Conservation (phyloP, 1,140 invertebrate species). For the Protaetia brevitarsis region DNA sequence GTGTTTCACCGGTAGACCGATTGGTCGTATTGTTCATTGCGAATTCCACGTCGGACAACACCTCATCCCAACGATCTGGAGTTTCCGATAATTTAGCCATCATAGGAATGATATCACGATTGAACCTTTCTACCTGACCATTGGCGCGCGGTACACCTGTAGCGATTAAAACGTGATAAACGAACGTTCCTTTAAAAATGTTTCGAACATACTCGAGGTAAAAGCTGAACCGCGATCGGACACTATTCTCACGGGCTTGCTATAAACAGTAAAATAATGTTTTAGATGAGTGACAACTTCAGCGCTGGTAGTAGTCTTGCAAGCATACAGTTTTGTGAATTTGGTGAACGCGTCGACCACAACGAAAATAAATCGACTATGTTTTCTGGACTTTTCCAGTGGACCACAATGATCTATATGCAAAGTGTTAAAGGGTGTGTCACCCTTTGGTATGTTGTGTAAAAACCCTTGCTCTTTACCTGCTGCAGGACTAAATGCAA, state of each 20-base stretch:
- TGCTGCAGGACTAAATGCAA: slow-evolving; percentile 33
- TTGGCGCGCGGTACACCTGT: slow-evolving; percentile 1
- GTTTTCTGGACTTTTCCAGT: slow-evolving; percentile 20
- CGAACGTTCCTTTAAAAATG: neutral
- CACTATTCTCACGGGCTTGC: slow-evolving; percentile 27
- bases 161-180: slow-evolving; percentile 2
- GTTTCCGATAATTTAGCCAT: neutral
- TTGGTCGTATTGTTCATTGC: slow-evolving; percentile 5
- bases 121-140: slow-evolving; percentile 6
- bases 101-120: neutral
- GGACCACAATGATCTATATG: slow-evolving; percentile 44
- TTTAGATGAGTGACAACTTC: slow-evolving; percentile 30
- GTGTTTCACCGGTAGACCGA: neutral
- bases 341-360: slow-evolving; percentile 39
- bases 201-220: slow-evolving; percentile 29
- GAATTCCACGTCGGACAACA: neutral
- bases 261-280: slow-evolving; percentile 30
- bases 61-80: neutral
- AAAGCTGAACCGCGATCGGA: slow-evolving; percentile 31
- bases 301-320: slow-evolving; percentile 20
- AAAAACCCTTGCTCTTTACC: slow-evolving; percentile 37
- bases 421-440: slow-evolving; percentile 37
- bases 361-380: slow-evolving; percentile 33
- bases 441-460: slow-evolving; percentile 38
- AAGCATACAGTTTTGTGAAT: slow-evolving; percentile 32